These are phyloP conservation scores for Alca torda DNA, from an alignment of 2,797 vertebrate genomes.

Conservation along the genomic window DNA sequence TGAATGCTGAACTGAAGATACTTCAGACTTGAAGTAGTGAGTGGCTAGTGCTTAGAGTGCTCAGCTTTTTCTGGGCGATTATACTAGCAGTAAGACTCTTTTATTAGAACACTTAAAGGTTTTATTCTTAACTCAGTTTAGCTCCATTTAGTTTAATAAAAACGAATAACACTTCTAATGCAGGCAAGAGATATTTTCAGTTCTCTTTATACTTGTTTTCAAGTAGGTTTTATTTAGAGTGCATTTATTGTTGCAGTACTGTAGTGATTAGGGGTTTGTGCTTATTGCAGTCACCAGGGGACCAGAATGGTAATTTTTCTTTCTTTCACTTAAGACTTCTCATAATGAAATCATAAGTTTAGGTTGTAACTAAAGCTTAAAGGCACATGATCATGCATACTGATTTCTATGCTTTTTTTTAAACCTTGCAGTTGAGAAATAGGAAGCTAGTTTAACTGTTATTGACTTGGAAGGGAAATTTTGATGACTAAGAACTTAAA, in stretches of 20 bases:
- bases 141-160: not conserved
- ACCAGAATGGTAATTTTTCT: not conserved
- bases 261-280: not conserved
- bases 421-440: not conserved
- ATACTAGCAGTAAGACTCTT: not conserved
- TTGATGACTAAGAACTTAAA: not conserved
- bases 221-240: not conserved
- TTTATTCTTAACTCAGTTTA: not conserved
- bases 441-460: not conserved
- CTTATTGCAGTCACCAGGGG: not conserved
- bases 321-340: not conserved
- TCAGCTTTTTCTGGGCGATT: not conserved
- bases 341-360: not conserved
- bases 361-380: not conserved
- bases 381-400: not conserved
- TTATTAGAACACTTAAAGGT: not conserved
- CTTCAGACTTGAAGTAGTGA: not conserved
- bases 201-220: not conserved
- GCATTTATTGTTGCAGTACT: not conserved
- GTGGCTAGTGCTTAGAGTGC: not conserved
- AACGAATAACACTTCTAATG: not conserved
- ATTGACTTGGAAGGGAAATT: not conserved
- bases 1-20: not conserved
- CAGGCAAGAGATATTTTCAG: not conserved
- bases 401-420: not conserved